These are phyloP conservation scores for Leptarthrus brevirostris DNA, from an alignment of 2,888 invertebrate species.

Conservation along the genomic window DNA sequence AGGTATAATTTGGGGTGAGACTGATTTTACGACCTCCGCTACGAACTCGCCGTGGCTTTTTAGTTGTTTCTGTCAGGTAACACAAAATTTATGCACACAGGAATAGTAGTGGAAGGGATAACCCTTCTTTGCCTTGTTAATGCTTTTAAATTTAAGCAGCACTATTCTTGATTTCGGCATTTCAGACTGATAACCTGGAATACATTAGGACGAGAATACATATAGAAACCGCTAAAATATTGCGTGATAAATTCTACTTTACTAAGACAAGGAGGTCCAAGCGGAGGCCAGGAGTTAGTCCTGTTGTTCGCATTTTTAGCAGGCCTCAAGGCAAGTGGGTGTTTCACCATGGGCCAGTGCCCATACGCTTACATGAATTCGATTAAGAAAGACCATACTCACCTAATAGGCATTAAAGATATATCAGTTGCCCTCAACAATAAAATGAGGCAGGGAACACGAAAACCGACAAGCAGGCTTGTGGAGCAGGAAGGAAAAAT, in stretches of 20 bases:
- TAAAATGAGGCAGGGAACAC: slow-evolving; percentile 37
- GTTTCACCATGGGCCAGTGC: no score
- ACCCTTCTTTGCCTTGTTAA: slow-evolving; percentile 48
- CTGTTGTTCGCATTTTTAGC: slow-evolving; percentile 32
- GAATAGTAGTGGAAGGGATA: slow-evolving; percentile 24
- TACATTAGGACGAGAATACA: slow-evolving; percentile 6
- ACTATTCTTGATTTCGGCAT: slow-evolving; percentile 29
- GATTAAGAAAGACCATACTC: slow-evolving; percentile 41
- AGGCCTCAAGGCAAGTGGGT: background rate
- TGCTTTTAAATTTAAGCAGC: slow-evolving; percentile 46
- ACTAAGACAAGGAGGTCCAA: slow-evolving; percentile 26
- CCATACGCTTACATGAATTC: slow-evolving; percentile 11
- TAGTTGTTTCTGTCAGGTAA: slow-evolving; percentile 48
- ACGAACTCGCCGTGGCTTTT: slow-evolving; percentile 33
- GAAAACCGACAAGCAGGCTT: slow-evolving; percentile 29
- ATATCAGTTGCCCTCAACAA: slow-evolving; percentile 45
- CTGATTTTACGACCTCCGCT: slow-evolving; percentile 51
- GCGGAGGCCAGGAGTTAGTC: slow-evolving; percentile 10
- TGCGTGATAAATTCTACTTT: slow-evolving; percentile 45
- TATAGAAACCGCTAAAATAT: slow-evolving; percentile 23
- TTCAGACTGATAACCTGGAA: slow-evolving; percentile 46
- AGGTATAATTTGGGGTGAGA: slow-evolving; percentile 49
- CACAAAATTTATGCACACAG: slow-evolving; percentile 46
- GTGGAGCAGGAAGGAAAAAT: slow-evolving; percentile 35
- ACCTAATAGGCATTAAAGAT: slow-evolving; percentile 49